phyloP scores from a whole-genome alignment of 2,888 invertebrate species.

The Mesorhabditis sp. region DNA sequence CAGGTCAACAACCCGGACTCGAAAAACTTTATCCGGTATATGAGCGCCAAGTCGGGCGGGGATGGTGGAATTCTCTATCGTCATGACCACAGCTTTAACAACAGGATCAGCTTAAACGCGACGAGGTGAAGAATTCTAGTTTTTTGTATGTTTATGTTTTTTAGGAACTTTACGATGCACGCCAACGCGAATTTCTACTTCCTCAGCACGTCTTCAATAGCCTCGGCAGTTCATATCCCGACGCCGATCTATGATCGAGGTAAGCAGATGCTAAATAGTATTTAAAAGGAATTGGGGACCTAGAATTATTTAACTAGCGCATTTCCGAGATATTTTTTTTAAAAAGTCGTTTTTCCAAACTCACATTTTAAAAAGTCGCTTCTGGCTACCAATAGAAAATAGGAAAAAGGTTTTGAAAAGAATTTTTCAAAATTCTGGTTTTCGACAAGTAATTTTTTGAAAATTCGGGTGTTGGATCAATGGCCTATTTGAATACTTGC shows the following conservation, averaged over 20 bases:
- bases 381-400: too few relatives aligned
- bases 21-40: slow-evolving; percentile 47
- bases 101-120: slow-evolving; percentile 24
- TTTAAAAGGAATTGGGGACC: not conserved
- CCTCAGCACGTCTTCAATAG: slow-evolving; percentile 45
- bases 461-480: too few relatives aligned
- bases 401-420: too few relatives aligned
- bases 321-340: too few relatives aligned
- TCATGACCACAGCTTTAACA: slow-evolving; percentile 27
- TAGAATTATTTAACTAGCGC: too few relatives aligned
- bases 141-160: not conserved
- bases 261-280: slow-evolving; percentile 19
- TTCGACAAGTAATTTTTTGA: too few relatives aligned
- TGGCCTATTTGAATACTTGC: too few relatives aligned
- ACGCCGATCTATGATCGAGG: slow-evolving; percentile 63
- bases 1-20: slow-evolving; percentile 47
- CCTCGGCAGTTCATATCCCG: slow-evolving; percentile 62
- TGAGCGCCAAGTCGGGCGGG: slow-evolving; percentile 37
- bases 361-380: too few relatives aligned
- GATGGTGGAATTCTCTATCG: slow-evolving; percentile 30
- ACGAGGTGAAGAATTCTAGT: slow-evolving; percentile 16
- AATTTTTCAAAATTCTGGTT: too few relatives aligned
- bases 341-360: too few relatives aligned
- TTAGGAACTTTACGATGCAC: slow-evolving; percentile 31
- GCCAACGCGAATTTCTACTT: slow-evolving; percentile 56